These are phyloP conservation scores for Sarcophaga rosellei DNA, from an alignment of 2,888 invertebrate genomes.

Conservation along the genomic window DNA sequence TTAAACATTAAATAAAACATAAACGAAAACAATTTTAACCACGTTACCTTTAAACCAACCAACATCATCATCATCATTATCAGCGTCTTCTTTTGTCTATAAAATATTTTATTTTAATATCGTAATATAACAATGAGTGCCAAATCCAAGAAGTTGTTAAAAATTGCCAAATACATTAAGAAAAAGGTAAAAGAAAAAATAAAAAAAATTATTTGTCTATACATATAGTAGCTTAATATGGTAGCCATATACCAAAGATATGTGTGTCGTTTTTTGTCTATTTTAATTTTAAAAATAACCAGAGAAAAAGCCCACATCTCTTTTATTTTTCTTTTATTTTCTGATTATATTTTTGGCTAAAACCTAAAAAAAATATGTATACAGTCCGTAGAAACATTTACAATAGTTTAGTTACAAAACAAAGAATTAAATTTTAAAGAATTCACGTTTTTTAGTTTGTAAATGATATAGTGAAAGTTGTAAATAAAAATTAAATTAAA, in stretches of 20 bases:
- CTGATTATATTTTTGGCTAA: background rate
- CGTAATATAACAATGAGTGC: slow-evolving; percentile 74
- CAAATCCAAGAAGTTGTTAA: slow-evolving; percentile 79
- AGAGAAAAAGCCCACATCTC: background rate
- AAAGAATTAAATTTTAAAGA: background rate
- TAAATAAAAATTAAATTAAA: slow-evolving; percentile 6
- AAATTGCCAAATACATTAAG: slow-evolving; percentile 81
- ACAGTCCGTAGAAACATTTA: background rate
- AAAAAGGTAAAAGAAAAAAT: slow-evolving; percentile 78
- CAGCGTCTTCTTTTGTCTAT: background rate
- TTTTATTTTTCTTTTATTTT: background rate
- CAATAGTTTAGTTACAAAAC: background rate
- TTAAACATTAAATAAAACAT: background rate
- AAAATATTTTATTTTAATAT: slow-evolving; percentile 12
- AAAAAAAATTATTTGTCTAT: background rate
- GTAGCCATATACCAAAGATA: too few species aligned
- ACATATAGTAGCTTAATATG: too few species aligned
- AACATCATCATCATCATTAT: background rate
- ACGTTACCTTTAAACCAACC: background rate
- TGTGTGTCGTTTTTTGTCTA: too few species aligned
- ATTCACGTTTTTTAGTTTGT: background rate
- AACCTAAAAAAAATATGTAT: too few species aligned
- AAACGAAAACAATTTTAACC: slow-evolving; percentile 2
- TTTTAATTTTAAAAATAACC: background rate
- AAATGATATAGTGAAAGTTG: slow-evolving; percentile 44